Base-by-base conservation (phyloP, 92 coral and sea anemone species). In the Porites lobata region DNA sequence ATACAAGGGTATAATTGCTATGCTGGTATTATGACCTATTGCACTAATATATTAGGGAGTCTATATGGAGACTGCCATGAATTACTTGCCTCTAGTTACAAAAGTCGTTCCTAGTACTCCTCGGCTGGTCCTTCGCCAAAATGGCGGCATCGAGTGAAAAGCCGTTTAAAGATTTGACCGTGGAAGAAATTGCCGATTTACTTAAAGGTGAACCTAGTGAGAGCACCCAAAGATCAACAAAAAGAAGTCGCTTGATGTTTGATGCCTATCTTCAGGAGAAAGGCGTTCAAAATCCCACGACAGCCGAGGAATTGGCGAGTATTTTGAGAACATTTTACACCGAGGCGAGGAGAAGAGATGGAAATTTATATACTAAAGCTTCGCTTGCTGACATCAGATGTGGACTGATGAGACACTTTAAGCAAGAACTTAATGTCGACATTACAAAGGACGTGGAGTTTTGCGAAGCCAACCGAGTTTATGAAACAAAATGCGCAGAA, bases 361-460 rank as follows among this genome's bases (percentile, higher is more conserved):
- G 91, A 64, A 64, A 80, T 7, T 26, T 72, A 26, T 90, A 90
- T 83, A 38, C 75, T 12, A 90, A 72, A 62, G 63, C 65, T 19
- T 75, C 94, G 6, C 72, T 90, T 63, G 14, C 18, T 22, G 19
- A 65, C 24, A 51, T 90, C 53, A 66, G 85, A 47, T 75, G 79
- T 80, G 79, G 77, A 20, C 58, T 91, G 62, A 29, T 53, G 17
- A 29, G 88, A 38, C 47, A 38, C 47, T 38, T 38, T 38, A 38
- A 38, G 47, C 47, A 38, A 38, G 47, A 38, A 38, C 65, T 69
- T 51, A 51, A 50, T 38, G 83, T 88, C 12, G 80, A 76, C 71
- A 87, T 87, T 78, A 59, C 79, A 13, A 80, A 92, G 50, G 88
- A 89, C 43, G 54, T 62, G 61, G 89, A 80, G 50, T 92, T 89